Base-by-base conservation (phyloP, 2,797 vertebrate species). In the Taenioides sp. region DNA sequence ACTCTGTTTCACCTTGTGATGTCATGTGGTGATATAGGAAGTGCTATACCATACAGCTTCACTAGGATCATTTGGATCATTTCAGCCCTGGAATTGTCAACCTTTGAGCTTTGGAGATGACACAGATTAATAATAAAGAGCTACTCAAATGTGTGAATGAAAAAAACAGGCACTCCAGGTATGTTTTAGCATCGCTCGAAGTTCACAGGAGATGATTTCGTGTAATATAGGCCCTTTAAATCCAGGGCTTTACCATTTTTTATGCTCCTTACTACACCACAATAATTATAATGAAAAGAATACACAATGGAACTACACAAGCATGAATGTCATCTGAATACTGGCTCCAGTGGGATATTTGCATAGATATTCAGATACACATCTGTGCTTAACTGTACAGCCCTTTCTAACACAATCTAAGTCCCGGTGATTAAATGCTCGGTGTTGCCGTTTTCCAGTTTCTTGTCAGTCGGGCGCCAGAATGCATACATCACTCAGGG, bases 401-500 rank as follows among this genome's bases (percentile, higher is more conserved):
- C 16, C 34, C 10, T 20, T 67, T 67, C 69, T 70, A 70, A 60
- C 1, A 67, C 79, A 63, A 63, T 63, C 34, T 23, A 63, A 63
- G 40, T 43, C 61, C 61, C 61, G 40, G 83, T 79, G 17, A 62
- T 76, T 34, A 69, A 68, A 87, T 81, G 71, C 68, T 74, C 70
- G 80, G 75, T 81, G 52, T 81, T 72, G 65, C 69, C 9, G 9
- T 82, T 90, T 81, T 84, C 50, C 71, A 52, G 76, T 71, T 75
- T 86, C 72, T 73, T 81, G 82, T 86, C 83, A 88, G 78, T 84
- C 81, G 78, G 69, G 50, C 69, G 69, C 76, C 75, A 78, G 87
- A 79, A 79, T 80, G 77, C 77, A 86, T 84, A 77, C 79, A 88
- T 83, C 70, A 70, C 80, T 82, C 84, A 83, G 79, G 82, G 79